Evolutionary conservation across 2,797 vertebrate genomes (phyloP), one percentile per base, ranked within the genome.

Genomic region (Gymnodraco acuticeps): DNA sequence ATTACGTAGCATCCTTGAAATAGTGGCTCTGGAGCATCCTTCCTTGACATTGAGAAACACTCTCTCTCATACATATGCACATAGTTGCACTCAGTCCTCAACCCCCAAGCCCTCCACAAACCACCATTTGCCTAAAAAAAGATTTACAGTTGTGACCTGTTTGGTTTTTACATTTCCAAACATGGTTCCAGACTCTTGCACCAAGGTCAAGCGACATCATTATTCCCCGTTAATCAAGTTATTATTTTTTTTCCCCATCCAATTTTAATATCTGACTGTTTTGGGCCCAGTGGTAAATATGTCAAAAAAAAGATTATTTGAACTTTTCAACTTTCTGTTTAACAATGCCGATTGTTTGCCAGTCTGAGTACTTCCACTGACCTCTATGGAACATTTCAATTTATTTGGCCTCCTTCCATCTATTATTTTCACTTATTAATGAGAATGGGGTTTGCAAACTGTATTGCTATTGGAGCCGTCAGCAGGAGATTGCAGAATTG

Each of bases 241-340:
- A 52, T 82, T 88, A 62, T 88, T 89, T 60, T 87, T 88, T 76
- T 64, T 70, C 75, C 63, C 64, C 54, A 73, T 74, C 64, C 63
- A 59, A 56, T 65, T 82, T 56, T 59, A 71, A 78, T 81, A 81
- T 84, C 55, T 58, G 33, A 43, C 53, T 31, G 23, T 78, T 83
- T 82, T 68, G 51, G 50, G 53, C 56, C 11, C 59, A 10, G 59
- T 54, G 52, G 56, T 76, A 77, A 84, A 81, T 66, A 81, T 78
- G 75, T 81, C 72, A 78, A 76, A 27, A 27, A 78, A 68, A 45
- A 85, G 81, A 84, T 64, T 86, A 83, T 88, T 64, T 89, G 62
- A 94, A 89, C 89, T 89, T 91, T 90, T 90, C 82, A 92, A 92
- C 87, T 88, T 70, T 23, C 45, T 75, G 89, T 89, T 88, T 89